phyloP scores from a whole-genome alignment of 1,140 invertebrate genomes.

The Drosophila melanogaster region DNA sequence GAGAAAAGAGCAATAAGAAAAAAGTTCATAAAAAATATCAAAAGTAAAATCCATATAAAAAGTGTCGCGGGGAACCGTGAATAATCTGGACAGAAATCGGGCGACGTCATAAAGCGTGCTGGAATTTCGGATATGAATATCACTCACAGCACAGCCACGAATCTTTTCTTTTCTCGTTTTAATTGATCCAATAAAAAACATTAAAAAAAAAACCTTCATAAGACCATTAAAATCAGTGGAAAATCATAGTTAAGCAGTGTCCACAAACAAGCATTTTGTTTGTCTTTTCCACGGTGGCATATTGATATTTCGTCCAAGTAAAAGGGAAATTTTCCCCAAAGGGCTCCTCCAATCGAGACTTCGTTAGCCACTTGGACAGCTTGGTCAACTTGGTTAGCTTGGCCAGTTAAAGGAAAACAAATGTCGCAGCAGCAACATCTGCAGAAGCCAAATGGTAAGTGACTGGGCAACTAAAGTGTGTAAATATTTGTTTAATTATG shows the following conservation, averaged over 20 bases:
- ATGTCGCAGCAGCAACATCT: conserved; percentile 50
- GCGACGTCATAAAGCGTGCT: conserved; percentile 78
- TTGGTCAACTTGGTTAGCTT: conserved; percentile 41
- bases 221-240: conserved; percentile 60
- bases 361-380: conserved; percentile 65
- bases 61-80: conserved; percentile 31
- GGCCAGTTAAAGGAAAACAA: too few species aligned
- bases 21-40: conserved; percentile 35
- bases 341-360: conserved; percentile 34
- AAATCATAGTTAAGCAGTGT: conserved; percentile 49
- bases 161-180: conserved; percentile 40
- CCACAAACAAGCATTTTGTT: conserved; percentile 56
- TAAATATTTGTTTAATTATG: conserved; percentile 83
- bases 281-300: conserved; percentile 71
- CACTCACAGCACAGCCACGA: conserved; percentile 36
- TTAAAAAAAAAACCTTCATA: conserved; percentile 60
- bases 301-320: conserved; percentile 57
- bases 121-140: conserved; percentile 74
- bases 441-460: conserved; percentile 55
- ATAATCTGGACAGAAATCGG: conserved; percentile 55
- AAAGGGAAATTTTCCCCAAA: conserved; percentile 49
- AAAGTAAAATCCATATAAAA: conserved; percentile 13
- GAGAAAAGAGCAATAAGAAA: conserved; percentile 63
- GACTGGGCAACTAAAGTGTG: conserved; percentile 67
- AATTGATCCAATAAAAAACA: conserved; percentile 71